Base-by-base conservation (phyloP, 2,888 invertebrate genomes). In the Lepidochitona cinerea region DNA sequence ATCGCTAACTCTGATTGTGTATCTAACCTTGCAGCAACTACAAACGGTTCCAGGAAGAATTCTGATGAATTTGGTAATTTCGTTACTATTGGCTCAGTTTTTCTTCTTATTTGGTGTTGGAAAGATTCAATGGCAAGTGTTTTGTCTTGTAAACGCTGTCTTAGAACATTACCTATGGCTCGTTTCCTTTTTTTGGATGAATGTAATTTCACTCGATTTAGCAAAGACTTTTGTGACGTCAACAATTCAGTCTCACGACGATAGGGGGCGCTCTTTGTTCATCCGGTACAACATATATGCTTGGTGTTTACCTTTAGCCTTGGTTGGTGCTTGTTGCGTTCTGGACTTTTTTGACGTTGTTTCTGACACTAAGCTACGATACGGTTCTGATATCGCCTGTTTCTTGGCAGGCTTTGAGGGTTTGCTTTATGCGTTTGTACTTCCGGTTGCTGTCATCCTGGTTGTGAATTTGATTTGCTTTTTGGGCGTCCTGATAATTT, bases 371-470 rank as follows among this genome's bases (percentile, higher is more conserved):
- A 14, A 54, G 59, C n/a, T 59, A 2, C 14, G 23, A 23, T 85
- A 86, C 64, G 87, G 83, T 2, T 37, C 49, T 5, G 23, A 70
- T 1, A 33, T 75, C 7, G 37, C 74, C 5, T 87, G 87, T 74
- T 87, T 86, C 85, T 84, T 87, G 9, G 71, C 75, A 1, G 76
- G 78, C 26, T 74, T 73, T 5, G 7, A 35, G 29, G 82, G 84
- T n/a, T 78, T 79, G 14, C 68, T 80, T 4, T 26, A 82, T 0
- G 84, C 80, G 35, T 86, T 87, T 67, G 84, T 79, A 6, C 32
- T 77, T 6, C 86, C 85, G 0, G 69, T 85, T 5, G 77, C 77
- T 1, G 0, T 83, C 1, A 74, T 85, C 49, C 69, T 85, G 49
- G 23, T 79, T 2, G 66, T 78, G 37, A 87, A 87, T 66, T 68